Base-by-base conservation (phyloP, 2,888 invertebrate species). In the Tryphoninae sp. region DNA sequence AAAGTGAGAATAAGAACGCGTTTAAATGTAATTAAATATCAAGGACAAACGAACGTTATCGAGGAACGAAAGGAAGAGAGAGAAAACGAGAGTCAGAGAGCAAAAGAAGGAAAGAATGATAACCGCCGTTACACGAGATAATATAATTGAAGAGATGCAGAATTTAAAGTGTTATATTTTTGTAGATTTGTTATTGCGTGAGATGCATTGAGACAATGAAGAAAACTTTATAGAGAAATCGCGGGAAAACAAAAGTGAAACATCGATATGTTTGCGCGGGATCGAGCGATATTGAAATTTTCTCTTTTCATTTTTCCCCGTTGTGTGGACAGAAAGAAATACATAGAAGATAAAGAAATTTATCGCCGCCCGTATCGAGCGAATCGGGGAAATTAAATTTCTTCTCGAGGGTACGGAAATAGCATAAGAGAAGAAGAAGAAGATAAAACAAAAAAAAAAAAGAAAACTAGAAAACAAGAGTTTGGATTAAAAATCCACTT, bases 141-240 rank as follows among this genome's bases (percentile, higher is more conserved):
- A 89, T 90, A 90, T 90, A 87, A 89, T 84, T 77, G 75, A 78
- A 81, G 87, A 89, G 86, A 84, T 75, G 83, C 88, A 84, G 87
- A 76, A 89, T 87, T 87, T 87, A 89, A 88, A 89, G 88, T 89
- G 90, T 89, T 91, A 91, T 91, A 91, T 91, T 91, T 91, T 91
- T 91, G 90, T 91, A 91, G 91, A 91, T 91, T 91, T 91, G 91
- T 91, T 91, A 91, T 91, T 88, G 91, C 91, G 88, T 91, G 89
- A 87, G 88, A 89, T 90, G 90, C 89, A 91, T 90, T 90, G 89
- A 89, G 90, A 89, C 90, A 90, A 90, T 90, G 90, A 90, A 75
- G 67, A 72, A 65, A 79, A 80, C 64, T 59, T 40, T 71, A 83
- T 81, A 81, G 68, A 73, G 74, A 83, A 81, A 78, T 84, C 71